These are phyloP conservation scores for Formicarius rufipectus DNA, from an alignment of 2,113 vertebrate genomes.

Conservation along the genomic window DNA sequence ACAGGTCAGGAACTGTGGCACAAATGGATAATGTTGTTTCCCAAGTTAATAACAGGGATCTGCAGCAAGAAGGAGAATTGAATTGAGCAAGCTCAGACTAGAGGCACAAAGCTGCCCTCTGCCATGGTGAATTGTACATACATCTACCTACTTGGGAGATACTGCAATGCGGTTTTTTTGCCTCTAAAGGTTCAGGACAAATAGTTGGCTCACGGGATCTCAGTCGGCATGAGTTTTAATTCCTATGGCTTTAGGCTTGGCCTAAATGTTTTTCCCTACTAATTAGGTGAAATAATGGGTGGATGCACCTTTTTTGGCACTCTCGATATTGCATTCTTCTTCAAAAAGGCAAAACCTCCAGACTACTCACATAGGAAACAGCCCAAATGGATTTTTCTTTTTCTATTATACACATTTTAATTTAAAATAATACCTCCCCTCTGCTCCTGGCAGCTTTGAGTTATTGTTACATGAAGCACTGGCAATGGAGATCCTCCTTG, in stretches of 20 bases:
- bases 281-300: not conserved
- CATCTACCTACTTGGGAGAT: not conserved
- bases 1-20: not conserved
- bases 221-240: not conserved
- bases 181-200: not conserved
- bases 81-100: not conserved
- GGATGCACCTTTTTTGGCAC: not conserved
- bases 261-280: not conserved
- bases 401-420: not conserved
- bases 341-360: not conserved
- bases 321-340: not conserved
- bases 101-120: not conserved
- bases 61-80: not conserved
- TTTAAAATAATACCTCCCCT: not conserved
- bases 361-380: not conserved
- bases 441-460: not conserved
- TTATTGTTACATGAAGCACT: not conserved
- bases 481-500: not conserved
- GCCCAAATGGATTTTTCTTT: not conserved
- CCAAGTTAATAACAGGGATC: not conserved
- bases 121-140: not conserved
- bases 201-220: not conserved
- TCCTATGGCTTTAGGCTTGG: not conserved
- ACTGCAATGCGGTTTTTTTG: not conserved
- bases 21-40: not conserved